Evolutionary conservation across 1,140 invertebrate genomes (phyloP), one percentile per base, ranked within the genome.

Genomic region (Tetramorium parvispinum): DNA sequence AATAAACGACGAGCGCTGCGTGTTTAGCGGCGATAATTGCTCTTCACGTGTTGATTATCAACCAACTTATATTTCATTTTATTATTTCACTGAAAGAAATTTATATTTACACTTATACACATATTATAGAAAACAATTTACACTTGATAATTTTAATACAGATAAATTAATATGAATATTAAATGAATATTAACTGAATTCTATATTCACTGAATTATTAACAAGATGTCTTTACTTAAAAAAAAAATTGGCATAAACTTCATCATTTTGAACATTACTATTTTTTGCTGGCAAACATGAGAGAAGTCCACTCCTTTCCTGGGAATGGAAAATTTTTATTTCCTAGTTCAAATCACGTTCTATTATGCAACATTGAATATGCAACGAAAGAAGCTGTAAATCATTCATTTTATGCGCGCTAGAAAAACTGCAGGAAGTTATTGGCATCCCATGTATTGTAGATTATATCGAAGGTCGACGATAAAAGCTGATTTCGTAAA

Each of bases 1-100:
- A 83, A 83, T 75, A 73, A 73, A 57, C 46, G 21, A 70, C 13
- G 10, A 32, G 18, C 27, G 24, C 63, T 40, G 13, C 24, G n/a
- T 18, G 53, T 37, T 32, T 55, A 77, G 43, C 37, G 5, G 16
- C 21, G 3, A 63, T 77, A 77, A 63, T 77, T 77, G 3, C 40
- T 63, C 24, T 77, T 43, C 21, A 43, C 16, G 21, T 55, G 18
- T 73, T 21, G 43, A 18, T 53, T 61, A 37, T 57, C 51, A 57
- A 21, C 10, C n/a, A 24, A 55, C 27, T 51, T 21, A 53, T 32
- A n/a, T 16, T 18, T 18, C 7, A 24, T 10, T 53, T 75, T 75
- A 16, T 57, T 4, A 1, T 21, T 37, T 55, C 5, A 18, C 13
- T 18, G 11, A 27, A 57, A 40, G n/a, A 55, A 57, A 76, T 76